Evolutionary conservation across 2,113 vertebrate genomes (phyloP), one percentile per base, ranked within the genome.

Genomic region (Gymnarchus niloticus): DNA sequence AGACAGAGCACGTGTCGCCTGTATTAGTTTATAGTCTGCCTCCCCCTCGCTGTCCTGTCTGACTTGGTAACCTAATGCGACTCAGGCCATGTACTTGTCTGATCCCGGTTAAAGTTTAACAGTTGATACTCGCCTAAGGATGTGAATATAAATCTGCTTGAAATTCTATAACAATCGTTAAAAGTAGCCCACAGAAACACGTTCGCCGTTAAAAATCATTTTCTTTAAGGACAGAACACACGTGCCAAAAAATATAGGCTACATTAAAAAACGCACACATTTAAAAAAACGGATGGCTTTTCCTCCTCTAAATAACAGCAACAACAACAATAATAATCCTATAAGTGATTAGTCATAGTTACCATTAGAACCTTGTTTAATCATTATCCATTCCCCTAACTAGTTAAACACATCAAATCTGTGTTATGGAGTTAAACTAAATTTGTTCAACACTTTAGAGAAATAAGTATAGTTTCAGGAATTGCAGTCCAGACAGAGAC

Each of bases 1-100:
- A 94, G 94, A 95, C 95, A 92, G 91, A 93, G 91, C 95, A 95
- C 94, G 93, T 94, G 95, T 92, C 85, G 89, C 88, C 90, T 81
- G 92, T 93, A 84, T 86, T 92, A 93, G 86, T 93, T 95, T 93
- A 92, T 91, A 93, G 93, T 90, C 91, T 92, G 91, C 92, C 93
- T 49, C 48, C 56, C 93, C 95, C 93, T 92, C 89, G 10, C 78
- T 83, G 59, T 92, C 92, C 91, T 89, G 92, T 91, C 92, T 92
- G 90, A 81, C 93, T 93, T 92, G 92, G 92, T 92, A 94, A 94
- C 92, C 91, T 91, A 89, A 90, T 90, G 92, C 90, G 91, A 91
- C 92, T 89, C 23, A 54, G 44, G 54, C 41, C 56, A 51, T 54
- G 54, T 81, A 33, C 51, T 12, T 76, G 83, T 84, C 83, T 85